These are phyloP conservation scores for Pycnonotus jocosus DNA, from an alignment of 2,113 vertebrate species.

Conservation along the genomic window DNA sequence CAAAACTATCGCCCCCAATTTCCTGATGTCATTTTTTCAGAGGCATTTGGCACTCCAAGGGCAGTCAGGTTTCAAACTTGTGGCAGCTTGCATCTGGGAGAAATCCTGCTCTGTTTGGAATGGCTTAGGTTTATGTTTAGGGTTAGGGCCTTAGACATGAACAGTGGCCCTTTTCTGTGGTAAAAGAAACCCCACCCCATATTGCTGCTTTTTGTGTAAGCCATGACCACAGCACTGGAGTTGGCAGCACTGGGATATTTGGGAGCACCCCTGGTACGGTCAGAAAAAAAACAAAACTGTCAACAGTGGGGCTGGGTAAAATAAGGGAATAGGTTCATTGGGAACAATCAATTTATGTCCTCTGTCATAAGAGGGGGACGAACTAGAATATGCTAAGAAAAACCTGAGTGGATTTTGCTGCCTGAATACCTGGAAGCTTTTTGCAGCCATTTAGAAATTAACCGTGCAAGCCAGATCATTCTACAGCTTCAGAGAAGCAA, in stretches of 20 bases:
- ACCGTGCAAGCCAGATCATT: neutral
- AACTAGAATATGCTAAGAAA: neutral
- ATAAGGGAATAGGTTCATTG: neutral
- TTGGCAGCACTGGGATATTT: neutral
- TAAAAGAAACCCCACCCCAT: no score
- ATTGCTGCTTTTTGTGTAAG: neutral
- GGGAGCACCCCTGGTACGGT: neutral
- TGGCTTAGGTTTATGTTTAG: no score
- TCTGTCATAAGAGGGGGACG: neutral
- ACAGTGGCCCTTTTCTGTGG: no score
- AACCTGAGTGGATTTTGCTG: neutral
- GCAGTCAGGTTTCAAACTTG: no score
- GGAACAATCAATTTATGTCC: neutral
- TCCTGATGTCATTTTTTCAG: no score
- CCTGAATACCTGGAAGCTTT: neutral
- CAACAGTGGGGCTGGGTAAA: neutral
- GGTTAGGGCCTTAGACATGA: no score
- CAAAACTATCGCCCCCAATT: no score
- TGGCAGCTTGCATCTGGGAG: no score
- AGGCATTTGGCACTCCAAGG: no score
- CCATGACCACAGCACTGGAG: neutral
- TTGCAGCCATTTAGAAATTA: constrained; percentile 10
- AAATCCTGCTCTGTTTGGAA: no score
- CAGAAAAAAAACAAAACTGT: neutral
- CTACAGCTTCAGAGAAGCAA: constrained; percentile 11